Evolutionary conservation across 2,888 invertebrate species (phyloP).

Genomic region (Acholoe squamosa): DNA sequence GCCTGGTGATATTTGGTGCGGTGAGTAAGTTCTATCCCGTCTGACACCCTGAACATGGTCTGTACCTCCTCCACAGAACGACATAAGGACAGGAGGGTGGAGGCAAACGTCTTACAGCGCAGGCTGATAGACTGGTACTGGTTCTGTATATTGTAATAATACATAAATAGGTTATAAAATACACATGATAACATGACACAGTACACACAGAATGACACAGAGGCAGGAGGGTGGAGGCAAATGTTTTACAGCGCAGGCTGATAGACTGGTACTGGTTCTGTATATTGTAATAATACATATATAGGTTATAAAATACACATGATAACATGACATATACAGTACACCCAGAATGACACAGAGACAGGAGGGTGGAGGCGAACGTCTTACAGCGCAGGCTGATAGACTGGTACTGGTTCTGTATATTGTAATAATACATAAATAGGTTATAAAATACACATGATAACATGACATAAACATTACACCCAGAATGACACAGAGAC

Average conservation of each 20-base stretch:
- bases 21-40: conserved; percentile 43
- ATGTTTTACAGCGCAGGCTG: not conserved
- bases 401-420: not conserved
- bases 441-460: too few species aligned
- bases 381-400: conserved; percentile 15
- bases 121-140: conserved; percentile 24
- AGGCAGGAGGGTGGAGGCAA: not conserved
- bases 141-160: too few species aligned
- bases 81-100: conserved; percentile 41
- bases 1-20: conserved; percentile 21
- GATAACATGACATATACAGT: conserved; percentile 43
- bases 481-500: not conserved
- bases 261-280: too few species aligned
- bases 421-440: too few species aligned
- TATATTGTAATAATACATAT: too few species aligned
- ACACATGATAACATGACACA: too few species aligned
- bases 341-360: conserved; percentile 11
- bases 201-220: not conserved
- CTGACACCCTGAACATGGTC: not conserved
- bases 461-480: too few species aligned
- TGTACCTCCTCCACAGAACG: conserved; percentile 47
- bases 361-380: conserved; percentile 34
- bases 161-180: too few species aligned
- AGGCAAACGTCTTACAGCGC: conserved; percentile 40
- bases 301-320: too few species aligned